These are phyloP conservation scores for Euglossa dilemma DNA, from an alignment of 1,140 invertebrate genomes.

Conservation along the genomic window DNA sequence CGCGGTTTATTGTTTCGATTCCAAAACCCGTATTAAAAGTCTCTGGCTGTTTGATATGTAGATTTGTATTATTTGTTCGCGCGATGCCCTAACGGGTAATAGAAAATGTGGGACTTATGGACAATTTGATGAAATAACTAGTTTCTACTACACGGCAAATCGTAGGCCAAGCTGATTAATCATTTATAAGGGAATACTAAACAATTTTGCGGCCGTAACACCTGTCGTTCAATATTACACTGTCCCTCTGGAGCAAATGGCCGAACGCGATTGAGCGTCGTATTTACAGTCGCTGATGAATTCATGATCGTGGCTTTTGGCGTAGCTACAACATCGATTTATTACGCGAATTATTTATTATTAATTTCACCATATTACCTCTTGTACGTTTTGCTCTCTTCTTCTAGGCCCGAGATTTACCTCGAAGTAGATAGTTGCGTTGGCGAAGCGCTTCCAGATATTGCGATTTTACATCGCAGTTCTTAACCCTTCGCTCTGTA, in stretches of 20 bases:
- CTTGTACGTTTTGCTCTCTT: not conserved
- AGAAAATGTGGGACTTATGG: not conserved
- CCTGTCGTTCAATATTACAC: not conserved
- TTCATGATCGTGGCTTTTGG: not conserved
- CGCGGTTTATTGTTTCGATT: not conserved
- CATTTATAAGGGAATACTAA: constrained; percentile 5
- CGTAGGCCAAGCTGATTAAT: not conserved
- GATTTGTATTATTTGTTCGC: not conserved
- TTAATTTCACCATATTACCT: not conserved
- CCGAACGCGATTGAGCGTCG: not conserved
- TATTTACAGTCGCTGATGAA: not conserved
- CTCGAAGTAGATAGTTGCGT: not conserved
- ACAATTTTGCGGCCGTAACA: not conserved
- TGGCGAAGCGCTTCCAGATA: too few species aligned
- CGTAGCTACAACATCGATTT: not conserved
- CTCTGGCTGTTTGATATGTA: not conserved
- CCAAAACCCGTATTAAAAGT: not conserved
- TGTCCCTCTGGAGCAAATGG: not conserved
- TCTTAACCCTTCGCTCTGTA: too few species aligned
- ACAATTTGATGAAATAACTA: not conserved
- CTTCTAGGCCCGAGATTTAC: not conserved
- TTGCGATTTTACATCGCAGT: too few species aligned
- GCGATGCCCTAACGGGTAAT: not conserved
- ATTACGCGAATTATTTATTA: not conserved
- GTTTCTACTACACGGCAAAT: not conserved